These are phyloP conservation scores for Porites rus DNA, from an alignment of 92 coral and sea anemone genomes.

Conservation along the genomic window DNA sequence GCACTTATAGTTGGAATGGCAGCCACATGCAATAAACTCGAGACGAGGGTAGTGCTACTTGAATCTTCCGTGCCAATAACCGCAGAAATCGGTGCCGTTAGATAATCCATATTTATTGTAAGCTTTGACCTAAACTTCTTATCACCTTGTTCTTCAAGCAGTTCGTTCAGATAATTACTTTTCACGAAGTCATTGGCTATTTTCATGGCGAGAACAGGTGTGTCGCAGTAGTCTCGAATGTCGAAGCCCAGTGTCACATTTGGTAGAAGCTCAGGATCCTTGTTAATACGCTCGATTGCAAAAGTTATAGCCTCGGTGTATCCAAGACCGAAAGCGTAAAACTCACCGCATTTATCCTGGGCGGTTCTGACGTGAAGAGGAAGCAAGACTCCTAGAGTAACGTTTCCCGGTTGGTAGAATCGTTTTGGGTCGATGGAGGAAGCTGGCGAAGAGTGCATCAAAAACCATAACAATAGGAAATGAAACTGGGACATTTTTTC, in stretches of 20 bases:
- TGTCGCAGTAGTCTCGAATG: slow-evolving; percentile 80
- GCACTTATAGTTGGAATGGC: slow-evolving; percentile 78
- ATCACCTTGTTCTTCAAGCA: slow-evolving; percentile 13
- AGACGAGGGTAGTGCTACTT: slow-evolving; percentile 71
- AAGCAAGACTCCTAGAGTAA: slow-evolving; percentile 72
- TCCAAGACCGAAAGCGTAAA: slow-evolving; percentile 82
- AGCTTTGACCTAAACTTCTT: background rate
- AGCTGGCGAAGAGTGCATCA: background rate
- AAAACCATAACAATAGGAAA: background rate
- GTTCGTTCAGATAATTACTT: slow-evolving; percentile 58
- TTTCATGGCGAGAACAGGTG: slow-evolving; percentile 75
- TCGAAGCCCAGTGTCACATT: slow-evolving; percentile 72
- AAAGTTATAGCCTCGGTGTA: slow-evolving; percentile 75
- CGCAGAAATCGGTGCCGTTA: slow-evolving; percentile 73
- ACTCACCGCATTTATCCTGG: slow-evolving; percentile 68
- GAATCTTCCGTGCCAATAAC: slow-evolving; percentile 85
- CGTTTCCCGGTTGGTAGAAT: slow-evolving; percentile 69
- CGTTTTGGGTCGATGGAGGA: slow-evolving; percentile 29
- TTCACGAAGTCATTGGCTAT: slow-evolving; percentile 69
- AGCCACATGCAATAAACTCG: slow-evolving; percentile 79
- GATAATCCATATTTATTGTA: slow-evolving; percentile 11
- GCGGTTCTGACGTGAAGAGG: slow-evolving; percentile 73
- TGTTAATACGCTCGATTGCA: slow-evolving; percentile 69
- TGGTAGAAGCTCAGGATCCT: slow-evolving; percentile 59
- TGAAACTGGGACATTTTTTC: slow-evolving; percentile 7